Evolutionary conservation across 2,113 vertebrate genomes (phyloP).

Genomic region (Sylvilagus bachmani): DNA sequence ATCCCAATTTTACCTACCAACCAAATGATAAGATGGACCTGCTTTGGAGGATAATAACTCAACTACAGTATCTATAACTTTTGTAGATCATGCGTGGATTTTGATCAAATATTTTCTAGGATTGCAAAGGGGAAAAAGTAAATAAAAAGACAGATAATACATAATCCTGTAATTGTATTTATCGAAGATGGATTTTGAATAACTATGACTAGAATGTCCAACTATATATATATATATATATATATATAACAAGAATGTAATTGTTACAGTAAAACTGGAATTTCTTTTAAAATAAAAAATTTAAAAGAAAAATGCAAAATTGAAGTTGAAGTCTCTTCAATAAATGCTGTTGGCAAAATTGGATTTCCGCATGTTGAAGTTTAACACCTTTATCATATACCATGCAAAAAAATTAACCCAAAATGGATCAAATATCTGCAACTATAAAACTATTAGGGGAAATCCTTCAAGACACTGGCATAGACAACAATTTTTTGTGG

Average conservation of each 20-base stretch:
- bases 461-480: too few species aligned
- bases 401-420: too few species aligned
- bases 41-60: not conserved
- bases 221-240: not conserved
- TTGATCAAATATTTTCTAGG: not conserved
- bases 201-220: not conserved
- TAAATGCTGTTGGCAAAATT: too few species aligned
- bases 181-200: not conserved
- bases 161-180: not conserved
- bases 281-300: not conserved
- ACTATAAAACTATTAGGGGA: too few species aligned
- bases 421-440: too few species aligned
- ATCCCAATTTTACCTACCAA: not conserved
- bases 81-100: not conserved
- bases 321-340: not conserved
- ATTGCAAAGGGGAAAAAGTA: not conserved
- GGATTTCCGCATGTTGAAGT: too few species aligned
- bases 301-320: not conserved
- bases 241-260: not conserved
- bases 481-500: too few species aligned
- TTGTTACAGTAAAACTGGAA: not conserved
- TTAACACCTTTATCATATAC: too few species aligned
- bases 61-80: not conserved
- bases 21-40: not conserved
- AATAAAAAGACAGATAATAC: not conserved